A percentile compares a stretch with the other conserved stretches of the same genome.
Conservation (phyloP, 2,888 invertebrate genomes). For the Pseudococcus jackbeardsleyi region DNA sequence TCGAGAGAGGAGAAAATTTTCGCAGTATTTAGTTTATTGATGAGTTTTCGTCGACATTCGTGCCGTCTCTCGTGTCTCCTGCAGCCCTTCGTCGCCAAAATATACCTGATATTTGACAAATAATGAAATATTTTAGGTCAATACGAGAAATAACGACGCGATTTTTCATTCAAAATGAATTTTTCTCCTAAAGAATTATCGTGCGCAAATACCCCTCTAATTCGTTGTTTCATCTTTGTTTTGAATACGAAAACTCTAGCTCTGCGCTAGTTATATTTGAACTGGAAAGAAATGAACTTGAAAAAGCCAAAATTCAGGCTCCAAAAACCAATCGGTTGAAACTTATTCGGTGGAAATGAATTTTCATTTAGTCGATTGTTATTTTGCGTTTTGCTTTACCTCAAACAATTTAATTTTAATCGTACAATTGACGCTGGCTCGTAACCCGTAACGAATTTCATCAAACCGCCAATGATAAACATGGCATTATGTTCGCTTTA, state of each 20-base stretch:
- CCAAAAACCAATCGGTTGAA: background rate
- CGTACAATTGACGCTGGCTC: constrained; percentile 14
- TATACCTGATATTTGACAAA: constrained; percentile 3
- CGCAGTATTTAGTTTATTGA: constrained; percentile 36
- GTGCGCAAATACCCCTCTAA: background rate
- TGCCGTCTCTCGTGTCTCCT: background rate
- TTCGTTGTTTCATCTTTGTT: background rate
- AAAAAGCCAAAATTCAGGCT: background rate
- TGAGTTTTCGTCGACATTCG: background rate
- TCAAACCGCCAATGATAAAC: constrained; percentile 32
- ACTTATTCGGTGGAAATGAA: background rate
- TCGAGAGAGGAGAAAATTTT: background rate
- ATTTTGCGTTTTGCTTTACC: constrained; percentile 3
- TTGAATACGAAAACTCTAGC: background rate
- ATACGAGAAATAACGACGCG: background rate
- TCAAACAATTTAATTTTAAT: constrained; percentile 33
- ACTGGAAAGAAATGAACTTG: background rate
- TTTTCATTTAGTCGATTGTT: constrained; percentile 8
- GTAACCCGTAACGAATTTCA: constrained; percentile 29
- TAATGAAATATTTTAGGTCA: constrained; percentile 15
- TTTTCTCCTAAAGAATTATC: background rate
- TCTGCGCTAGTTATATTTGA: too few relatives aligned
- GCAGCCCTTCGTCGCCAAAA: too few relatives aligned
- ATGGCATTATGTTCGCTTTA: background rate
- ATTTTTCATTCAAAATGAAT: background rate